A percentile compares a stretch with the other conserved stretches of the same genome.
phyloP scores from a whole-genome alignment of 2,797 vertebrate species.

The Diceros bicornis region DNA sequence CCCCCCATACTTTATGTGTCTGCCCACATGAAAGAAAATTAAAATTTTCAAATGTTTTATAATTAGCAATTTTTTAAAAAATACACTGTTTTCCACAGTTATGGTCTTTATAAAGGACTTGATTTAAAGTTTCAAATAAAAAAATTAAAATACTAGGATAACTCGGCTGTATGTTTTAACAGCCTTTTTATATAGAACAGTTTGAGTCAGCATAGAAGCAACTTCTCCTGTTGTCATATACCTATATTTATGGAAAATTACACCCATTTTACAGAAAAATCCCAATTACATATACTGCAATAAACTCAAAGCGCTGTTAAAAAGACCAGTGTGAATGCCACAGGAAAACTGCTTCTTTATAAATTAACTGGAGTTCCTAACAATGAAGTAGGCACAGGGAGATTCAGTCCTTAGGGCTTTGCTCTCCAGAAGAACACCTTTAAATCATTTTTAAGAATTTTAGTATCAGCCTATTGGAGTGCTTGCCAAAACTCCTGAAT shows the following conservation, averaged over 20 bases:
- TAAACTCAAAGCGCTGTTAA: constrained; percentile 92
- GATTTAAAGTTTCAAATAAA: constrained; percentile 86
- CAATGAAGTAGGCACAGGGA: constrained; percentile 84
- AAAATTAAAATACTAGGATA: constrained; percentile 83
- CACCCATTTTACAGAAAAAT: constrained; percentile 83
- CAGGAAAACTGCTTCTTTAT: constrained; percentile 88
- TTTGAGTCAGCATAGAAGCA: constrained; percentile 80
- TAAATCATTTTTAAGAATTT: constrained; percentile 98
- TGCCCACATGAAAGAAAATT: constrained; percentile 86
- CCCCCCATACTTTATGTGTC: constrained; percentile 82
- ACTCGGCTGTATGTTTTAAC: constrained; percentile 83
- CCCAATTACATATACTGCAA: constrained; percentile 88
- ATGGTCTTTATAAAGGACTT: constrained; percentile 86
- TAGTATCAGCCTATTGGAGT: constrained; percentile 97
- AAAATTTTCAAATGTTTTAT: constrained; percentile 88
- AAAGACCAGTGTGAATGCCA: constrained; percentile 90
- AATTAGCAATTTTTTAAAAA: constrained; percentile 79
- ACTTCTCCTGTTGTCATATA: constrained; percentile 84
- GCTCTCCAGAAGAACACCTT: constrained; percentile 99
- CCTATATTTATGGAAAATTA: constrained; percentile 83
- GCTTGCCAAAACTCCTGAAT: constrained; percentile 97
- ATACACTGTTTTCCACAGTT: constrained; percentile 86
- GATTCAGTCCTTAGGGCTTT: constrained; percentile 93
- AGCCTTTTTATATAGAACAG: constrained; percentile 86
- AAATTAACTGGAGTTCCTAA: constrained; percentile 87